Evolutionary conservation across 2,888 invertebrate species (phyloP), one percentile per base, ranked within the genome.

Genomic region (Lucinisca nassula): DNA sequence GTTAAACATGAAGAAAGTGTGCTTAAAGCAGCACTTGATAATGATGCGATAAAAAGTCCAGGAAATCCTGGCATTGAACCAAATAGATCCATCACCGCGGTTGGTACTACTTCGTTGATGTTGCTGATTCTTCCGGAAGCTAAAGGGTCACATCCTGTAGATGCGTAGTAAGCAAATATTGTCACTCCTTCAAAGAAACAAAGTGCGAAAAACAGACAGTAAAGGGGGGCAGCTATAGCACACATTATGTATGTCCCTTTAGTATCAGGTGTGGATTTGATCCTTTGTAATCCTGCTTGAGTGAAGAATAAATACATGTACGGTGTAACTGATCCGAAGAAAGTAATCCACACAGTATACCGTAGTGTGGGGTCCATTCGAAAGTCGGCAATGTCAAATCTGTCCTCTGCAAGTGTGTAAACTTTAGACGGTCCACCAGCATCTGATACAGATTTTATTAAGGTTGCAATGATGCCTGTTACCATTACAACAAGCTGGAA

Each of bases 1-100:
- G 73, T 85, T 4, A 85, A 67, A 21, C 78, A 85, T 21, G 85
- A 82, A 3, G 82, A 86, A 6, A 86, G 51, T 6, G 85, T 86
- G 38, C 84, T 87, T 24, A 87, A 38, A 3, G 81, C 81, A 1
- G 87, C 87, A 58, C 87, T 87, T 0, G 84, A 87, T 1, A 87
- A 45, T 8, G 87, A 78, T 17, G 87, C 87, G 12, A 84, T 75
- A 35, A 87, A 87, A 32, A 87, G 27, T 8, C 87, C 87, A 0
- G 87, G 49, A 14, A 87, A 38, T 21, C 87, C 83, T 0, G 87
- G 87, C 17, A 51, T 45, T 12, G 79, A 24, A 0, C 70, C 17
- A 27, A 87, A 87, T 27, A 87, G n/a, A 17, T 87, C 83, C 17
- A 78, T 4, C 21, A 84, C 77, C 4, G 84, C 76, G 8, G 78